Evolutionary conservation across 2,888 invertebrate species (phyloP).

Genomic region (Sialis fuliginosa): DNA sequence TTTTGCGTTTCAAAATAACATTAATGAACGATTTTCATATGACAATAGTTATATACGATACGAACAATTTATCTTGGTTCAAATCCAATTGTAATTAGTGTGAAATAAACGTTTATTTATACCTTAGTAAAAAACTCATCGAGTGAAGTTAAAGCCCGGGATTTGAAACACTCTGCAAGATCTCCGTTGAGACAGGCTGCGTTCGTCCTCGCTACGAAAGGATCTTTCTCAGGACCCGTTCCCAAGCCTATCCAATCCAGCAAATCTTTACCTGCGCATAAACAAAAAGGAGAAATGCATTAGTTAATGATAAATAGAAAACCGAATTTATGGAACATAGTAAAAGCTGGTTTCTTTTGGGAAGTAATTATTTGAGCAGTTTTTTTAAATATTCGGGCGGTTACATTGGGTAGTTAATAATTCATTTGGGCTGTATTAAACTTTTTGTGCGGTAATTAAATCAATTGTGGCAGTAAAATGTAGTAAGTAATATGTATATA

Average conservation of each 20-base stretch:
- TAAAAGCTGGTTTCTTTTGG: not conserved
- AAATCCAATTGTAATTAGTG: not conserved
- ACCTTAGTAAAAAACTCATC: slow-evolving; percentile 60
- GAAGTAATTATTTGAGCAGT: too few species aligned
- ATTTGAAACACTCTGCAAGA: slow-evolving; percentile 73
- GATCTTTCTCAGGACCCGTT: slow-evolving; percentile 53
- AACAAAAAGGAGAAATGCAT: not conserved
- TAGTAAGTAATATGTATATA: too few species aligned
- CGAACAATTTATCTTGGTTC: not conserved
- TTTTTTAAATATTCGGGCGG: too few species aligned
- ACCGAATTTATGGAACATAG: not conserved
- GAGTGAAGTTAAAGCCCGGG: slow-evolving; percentile 54
- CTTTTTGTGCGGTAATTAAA: too few species aligned
- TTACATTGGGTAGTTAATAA: too few species aligned
- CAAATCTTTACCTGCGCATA: slow-evolving; percentile 37
- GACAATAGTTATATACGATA: not conserved
- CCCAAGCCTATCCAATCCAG: slow-evolving; percentile 69
- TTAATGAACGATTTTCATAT: too few species aligned
- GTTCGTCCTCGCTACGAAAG: slow-evolving; percentile 57
- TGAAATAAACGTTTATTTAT: not conserved
- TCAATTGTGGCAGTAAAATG: too few species aligned
- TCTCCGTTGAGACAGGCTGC: slow-evolving; percentile 61
- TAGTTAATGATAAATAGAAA: not conserved
- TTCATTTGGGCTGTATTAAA: too few species aligned
- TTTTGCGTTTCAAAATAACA: too few species aligned